phyloP scores from a whole-genome alignment of 2,797 vertebrate genomes.

The Acanthopagrus latus region DNA sequence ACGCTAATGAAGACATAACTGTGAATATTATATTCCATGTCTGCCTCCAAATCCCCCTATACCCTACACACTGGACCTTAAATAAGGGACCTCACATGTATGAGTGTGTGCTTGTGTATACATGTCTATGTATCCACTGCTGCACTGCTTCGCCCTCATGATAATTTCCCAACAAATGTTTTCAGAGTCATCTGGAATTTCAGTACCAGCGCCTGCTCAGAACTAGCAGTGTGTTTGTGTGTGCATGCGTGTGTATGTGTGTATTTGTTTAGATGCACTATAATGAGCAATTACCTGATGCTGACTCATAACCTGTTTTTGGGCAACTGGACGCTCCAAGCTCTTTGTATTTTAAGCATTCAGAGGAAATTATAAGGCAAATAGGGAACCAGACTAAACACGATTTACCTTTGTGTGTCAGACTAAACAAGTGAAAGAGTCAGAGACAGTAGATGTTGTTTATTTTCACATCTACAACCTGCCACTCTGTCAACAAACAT shows the following conservation, averaged over 20 bases:
- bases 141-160: neutral
- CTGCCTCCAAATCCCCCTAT: too few species aligned
- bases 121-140: neutral
- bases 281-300: conserved; percentile 40
- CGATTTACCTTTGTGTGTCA: conserved; percentile 43
- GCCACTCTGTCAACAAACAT: conserved; percentile 56
- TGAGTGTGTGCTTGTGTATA: neutral
- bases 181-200: conserved; percentile 1
- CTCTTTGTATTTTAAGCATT: conserved; percentile 37
- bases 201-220: neutral
- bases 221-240: neutral
- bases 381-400: conserved; percentile 69
- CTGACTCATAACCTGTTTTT: conserved; percentile 56
- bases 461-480: conserved; percentile 45
- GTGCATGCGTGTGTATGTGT: conserved; percentile 4
- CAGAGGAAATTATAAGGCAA: conserved; percentile 52
- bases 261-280: conserved; percentile 31
- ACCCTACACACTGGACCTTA: too few species aligned
- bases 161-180: conserved; percentile 4
- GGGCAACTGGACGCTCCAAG: conserved; percentile 1
- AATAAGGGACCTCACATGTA: neutral
- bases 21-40: too few species aligned
- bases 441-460: conserved; percentile 48
- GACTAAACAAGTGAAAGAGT: conserved; percentile 64
- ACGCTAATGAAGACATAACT: too few species aligned